Conservation (phyloP, 2,113 vertebrate species). For the Illadopsis cleaveri region DNA sequence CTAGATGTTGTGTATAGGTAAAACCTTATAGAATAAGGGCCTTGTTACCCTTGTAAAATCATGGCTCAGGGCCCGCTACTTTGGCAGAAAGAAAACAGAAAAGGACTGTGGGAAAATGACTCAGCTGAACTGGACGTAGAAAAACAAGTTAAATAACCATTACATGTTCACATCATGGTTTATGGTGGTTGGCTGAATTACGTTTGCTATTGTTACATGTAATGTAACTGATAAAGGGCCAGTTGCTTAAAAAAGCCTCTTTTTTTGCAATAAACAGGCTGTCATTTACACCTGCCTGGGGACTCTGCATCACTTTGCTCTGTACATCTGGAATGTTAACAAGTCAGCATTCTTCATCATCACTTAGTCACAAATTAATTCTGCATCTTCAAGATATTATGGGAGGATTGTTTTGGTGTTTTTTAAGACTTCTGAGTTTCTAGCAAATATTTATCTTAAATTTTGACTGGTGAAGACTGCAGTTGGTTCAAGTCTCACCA, state of each 20-base stretch:
- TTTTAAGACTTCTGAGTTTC: not conserved
- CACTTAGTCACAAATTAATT: not conserved
- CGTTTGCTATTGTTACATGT: not conserved
- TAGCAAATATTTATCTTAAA: not conserved
- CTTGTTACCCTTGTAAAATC: not conserved
- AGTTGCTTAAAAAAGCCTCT: not conserved
- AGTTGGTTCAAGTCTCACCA: not conserved
- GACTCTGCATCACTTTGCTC: not conserved
- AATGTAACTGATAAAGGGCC: not conserved
- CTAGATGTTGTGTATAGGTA: not conserved
- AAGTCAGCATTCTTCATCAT: not conserved
- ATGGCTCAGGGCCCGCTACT: not conserved
- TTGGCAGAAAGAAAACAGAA: not conserved
- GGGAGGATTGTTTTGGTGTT: not conserved
- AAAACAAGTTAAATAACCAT: not conserved
- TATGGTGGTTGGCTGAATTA: not conserved
- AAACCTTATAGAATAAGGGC: not conserved
- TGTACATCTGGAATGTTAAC: not conserved
- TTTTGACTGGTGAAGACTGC: not conserved
- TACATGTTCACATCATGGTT: accelerated
- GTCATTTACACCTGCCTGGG: not conserved
- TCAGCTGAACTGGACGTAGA: not conserved
- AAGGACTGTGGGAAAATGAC: not conserved
- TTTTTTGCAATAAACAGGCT: not conserved
- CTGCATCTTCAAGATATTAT: not conserved